A percentile compares a stretch with the other conserved stretches of the same genome.
Conservation (phyloP, 2,113 vertebrate genomes). For the Zootoca vivipara region DNA sequence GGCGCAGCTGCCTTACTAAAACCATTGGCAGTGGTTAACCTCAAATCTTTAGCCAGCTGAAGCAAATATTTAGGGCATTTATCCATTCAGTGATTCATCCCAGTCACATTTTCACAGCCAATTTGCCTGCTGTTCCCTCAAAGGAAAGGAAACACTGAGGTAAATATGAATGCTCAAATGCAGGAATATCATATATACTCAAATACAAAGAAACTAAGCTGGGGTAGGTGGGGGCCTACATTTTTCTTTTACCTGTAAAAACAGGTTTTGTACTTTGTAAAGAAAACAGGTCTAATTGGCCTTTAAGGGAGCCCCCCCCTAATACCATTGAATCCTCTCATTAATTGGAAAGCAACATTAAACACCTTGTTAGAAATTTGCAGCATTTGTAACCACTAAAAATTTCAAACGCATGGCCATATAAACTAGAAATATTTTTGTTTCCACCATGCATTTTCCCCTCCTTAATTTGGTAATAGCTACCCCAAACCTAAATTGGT, state of each 20-base stretch:
- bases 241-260: rapidly evolving
- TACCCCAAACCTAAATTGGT: not conserved
- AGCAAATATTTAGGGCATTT: not conserved
- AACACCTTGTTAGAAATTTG: not conserved
- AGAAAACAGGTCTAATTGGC: not conserved
- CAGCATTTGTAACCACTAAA: not conserved
- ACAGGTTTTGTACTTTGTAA: not conserved
- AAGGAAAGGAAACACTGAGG: not conserved
- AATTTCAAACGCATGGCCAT: not conserved
- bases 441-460: not conserved
- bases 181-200: not conserved
- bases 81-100: constrained; percentile 5
- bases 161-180: not conserved
- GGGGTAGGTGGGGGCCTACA: not conserved
- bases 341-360: not conserved
- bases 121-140: not conserved
- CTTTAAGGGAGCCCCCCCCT: not conserved
- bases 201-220: not conserved
- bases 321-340: not conserved
- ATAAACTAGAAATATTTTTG: not conserved
- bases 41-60: constrained; percentile 14
- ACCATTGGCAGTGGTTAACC: constrained; percentile 43
- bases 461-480: not conserved
- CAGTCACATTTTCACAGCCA: constrained; percentile 10
- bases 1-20: constrained; percentile 45